A percentile compares a stretch with the other conserved stretches of the same genome.
Evolutionary conservation across 2,888 invertebrate species (phyloP).

Genomic region (Microctonus aethiopoides): DNA sequence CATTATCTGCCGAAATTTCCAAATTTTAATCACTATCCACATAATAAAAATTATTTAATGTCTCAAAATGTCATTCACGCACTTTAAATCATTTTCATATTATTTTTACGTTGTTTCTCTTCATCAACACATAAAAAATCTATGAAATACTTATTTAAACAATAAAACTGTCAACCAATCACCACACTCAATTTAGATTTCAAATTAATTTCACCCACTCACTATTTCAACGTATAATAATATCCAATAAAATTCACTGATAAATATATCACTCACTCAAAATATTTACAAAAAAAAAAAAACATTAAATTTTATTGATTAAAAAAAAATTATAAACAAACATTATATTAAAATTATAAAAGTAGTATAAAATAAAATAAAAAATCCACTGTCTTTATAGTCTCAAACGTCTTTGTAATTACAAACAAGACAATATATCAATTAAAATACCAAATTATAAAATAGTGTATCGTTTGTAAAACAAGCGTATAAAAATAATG

Average conservation of each 20-base stretch:
- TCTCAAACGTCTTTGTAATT: background rate
- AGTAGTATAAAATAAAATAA: background rate
- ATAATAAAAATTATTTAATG: background rate
- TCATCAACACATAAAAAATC: too few species aligned
- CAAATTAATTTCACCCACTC: background rate
- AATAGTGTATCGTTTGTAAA: too few species aligned
- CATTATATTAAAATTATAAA: background rate
- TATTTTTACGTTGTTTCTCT: too few species aligned
- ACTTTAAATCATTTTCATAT: conserved; percentile 4
- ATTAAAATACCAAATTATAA: background rate
- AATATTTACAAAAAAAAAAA: background rate
- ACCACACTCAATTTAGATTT: background rate
- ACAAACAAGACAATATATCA: background rate
- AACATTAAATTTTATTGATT: too few species aligned
- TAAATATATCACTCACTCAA: background rate
- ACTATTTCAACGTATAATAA: background rate
- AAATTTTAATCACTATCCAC: background rate
- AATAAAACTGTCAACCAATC: background rate
- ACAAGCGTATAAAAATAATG: background rate
- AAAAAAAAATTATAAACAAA: background rate
- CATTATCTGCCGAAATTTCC: background rate
- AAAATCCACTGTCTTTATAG: background rate
- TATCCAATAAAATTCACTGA: background rate
- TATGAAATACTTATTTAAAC: background rate
- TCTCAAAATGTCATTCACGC: background rate